A percentile compares a stretch with the other conserved stretches of the same genome.
Evolutionary conservation across 2,888 invertebrate genomes (phyloP).

Genomic region (Zeuzera pyrina): DNA sequence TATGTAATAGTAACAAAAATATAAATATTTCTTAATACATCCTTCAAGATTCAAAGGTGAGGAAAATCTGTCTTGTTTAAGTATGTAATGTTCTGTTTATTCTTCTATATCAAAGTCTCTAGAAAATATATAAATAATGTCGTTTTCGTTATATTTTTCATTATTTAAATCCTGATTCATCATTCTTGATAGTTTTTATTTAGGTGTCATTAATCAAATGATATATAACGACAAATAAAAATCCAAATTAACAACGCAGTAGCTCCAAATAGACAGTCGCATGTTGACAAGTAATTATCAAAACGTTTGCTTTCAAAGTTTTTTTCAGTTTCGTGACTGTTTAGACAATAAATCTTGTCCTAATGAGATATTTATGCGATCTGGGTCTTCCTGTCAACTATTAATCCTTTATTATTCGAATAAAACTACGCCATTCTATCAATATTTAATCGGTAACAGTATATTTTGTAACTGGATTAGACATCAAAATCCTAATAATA

Average conservation of each 20-base stretch:
- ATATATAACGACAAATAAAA: slow-evolving; percentile 62
- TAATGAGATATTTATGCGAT: slow-evolving; percentile 72
- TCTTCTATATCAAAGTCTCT: too few species aligned
- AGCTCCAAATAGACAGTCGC: slow-evolving; percentile 65
- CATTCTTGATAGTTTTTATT: too few species aligned
- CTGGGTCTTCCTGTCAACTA: slow-evolving; percentile 53
- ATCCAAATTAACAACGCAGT: slow-evolving; percentile 46
- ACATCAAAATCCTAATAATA: background rate
- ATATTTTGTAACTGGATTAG: background rate
- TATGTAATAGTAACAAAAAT: too few species aligned
- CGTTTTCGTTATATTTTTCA: too few species aligned
- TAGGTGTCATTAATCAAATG: slow-evolving; percentile 65
- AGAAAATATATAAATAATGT: too few species aligned
- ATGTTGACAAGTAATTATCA: slow-evolving; percentile 71
- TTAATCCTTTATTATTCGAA: slow-evolving; percentile 54
- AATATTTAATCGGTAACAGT: slow-evolving; percentile 27
- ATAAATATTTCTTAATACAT: too few species aligned
- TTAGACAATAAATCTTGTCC: slow-evolving; percentile 61
- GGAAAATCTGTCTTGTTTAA: too few species aligned
- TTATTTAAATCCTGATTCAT: too few species aligned
- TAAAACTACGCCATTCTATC: slow-evolving; percentile 41
- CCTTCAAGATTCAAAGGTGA: too few species aligned
- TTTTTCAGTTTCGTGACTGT: slow-evolving; percentile 63
- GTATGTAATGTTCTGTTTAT: too few species aligned
- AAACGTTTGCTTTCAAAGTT: slow-evolving; percentile 51